Percentiles rank a stretch among this genome's conserved stretches.
Conservation (phyloP, 2,797 vertebrate genomes). For the Anas flavirostris region DNA sequence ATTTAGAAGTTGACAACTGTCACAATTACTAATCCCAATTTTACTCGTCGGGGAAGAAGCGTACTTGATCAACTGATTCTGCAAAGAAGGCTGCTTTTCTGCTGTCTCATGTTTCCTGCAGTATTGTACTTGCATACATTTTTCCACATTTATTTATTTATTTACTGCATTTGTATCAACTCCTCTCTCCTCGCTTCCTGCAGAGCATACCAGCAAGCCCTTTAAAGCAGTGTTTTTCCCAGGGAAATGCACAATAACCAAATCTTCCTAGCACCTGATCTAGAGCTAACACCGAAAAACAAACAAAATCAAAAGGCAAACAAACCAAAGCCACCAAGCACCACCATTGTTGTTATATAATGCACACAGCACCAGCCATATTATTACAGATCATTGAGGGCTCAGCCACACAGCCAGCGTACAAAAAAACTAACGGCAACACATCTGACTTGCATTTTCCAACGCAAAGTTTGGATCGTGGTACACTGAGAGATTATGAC, state of each 20-base stretch:
- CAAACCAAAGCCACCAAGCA: not conserved
- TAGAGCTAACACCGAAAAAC: accelerated
- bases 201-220: not conserved
- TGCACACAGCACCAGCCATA: not conserved
- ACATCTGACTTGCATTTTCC: slow-evolving; percentile 10
- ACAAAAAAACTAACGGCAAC: not conserved
- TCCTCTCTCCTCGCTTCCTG: not conserved
- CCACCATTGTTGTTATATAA: slow-evolving; percentile 46
- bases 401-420: not conserved
- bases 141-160: slow-evolving; percentile 49
- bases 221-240: not conserved
- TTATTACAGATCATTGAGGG: not conserved
- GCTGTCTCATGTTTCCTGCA: slow-evolving; percentile 72
- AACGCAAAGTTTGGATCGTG: not conserved
- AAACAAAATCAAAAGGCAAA: not conserved
- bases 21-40: slow-evolving; percentile 24
- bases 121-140: slow-evolving; percentile 45
- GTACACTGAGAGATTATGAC: not conserved
- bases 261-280: not conserved
- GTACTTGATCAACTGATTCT: slow-evolving; percentile 8
- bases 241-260: not conserved
- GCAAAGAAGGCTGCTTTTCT: slow-evolving; percentile 44
- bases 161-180: slow-evolving; percentile 35
- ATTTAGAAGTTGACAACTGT: slow-evolving; percentile 33
- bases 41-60: not conserved